phyloP scores from a whole-genome alignment of 2,888 invertebrate genomes.

The Aelia acuminata region DNA sequence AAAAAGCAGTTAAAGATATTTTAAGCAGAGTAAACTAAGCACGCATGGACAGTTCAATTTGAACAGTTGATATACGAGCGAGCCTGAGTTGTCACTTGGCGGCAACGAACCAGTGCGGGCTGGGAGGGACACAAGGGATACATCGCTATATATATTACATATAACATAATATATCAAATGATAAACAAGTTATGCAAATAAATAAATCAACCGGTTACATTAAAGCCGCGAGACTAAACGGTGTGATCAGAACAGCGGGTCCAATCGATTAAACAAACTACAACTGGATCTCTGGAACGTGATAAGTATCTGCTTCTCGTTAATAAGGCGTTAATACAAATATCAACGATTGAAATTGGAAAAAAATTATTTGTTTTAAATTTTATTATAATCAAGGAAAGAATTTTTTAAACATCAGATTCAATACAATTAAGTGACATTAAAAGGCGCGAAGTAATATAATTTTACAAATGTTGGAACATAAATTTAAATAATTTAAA shows the following conservation, averaged over 20 bases:
- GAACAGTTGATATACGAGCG: background rate
- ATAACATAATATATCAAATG: background rate
- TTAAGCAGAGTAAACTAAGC: background rate
- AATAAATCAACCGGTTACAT: background rate
- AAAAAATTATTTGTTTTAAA: too few relatives aligned
- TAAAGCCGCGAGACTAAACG: too few relatives aligned
- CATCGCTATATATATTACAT: background rate
- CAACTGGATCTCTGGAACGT: background rate
- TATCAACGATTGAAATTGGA: too few relatives aligned
- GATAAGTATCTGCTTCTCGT: background rate
- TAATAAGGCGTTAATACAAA: background rate
- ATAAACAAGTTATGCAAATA: background rate
- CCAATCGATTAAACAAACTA: slow-evolving; percentile 15
- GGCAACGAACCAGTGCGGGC: too few relatives aligned
- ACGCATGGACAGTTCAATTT: background rate
- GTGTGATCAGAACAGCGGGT: too few relatives aligned
- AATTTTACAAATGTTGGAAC: too few relatives aligned
- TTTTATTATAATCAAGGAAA: too few relatives aligned
- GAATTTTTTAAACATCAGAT: too few relatives aligned
- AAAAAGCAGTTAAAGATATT: too few relatives aligned
- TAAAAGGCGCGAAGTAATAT: too few relatives aligned
- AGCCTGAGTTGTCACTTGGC: background rate
- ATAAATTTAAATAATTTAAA: too few relatives aligned
- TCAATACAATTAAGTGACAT: too few relatives aligned
- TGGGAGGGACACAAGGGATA: background rate